Base-by-base conservation (phyloP, 2,888 invertebrate genomes). In the Lagria hirta region DNA sequence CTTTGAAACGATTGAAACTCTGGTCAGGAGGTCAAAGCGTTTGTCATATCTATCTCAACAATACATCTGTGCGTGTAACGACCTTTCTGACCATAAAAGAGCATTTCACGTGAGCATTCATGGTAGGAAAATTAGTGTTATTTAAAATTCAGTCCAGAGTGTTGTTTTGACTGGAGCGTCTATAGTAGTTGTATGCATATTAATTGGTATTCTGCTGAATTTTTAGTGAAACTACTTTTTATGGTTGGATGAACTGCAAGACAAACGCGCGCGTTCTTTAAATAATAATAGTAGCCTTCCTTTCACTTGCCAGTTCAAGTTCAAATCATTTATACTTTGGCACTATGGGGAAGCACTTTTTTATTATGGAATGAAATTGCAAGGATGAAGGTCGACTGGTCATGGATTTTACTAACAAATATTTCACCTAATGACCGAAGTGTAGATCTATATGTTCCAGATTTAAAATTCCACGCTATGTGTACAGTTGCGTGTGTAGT, bases 281-380 rank as follows among this genome's bases (percentile, higher is more conserved):
- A n/a, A n/a, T n/a, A n/a, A n/a, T n/a, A n/a, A n/a, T n/a, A n/a
- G n/a, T n/a, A n/a, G n/a, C 29, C 21, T 37, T 40, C 40, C 32
- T 32, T 40, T 40, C 28, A 27, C 37, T 37, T n/a, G 20, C 20
- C 20, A 18, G 8, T 6, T 33, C 41, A 41, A 41, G 41, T 33
- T 41, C 33, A 27, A 27, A 27, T 40, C 32, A 28, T 28, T 41
- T 41, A 33, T 41, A 41, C 41, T 26, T 41, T 41, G 26, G 20
- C 30, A n/a, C 26, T 18, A 41, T 41, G 41, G 33, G n/a, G 41
- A 41, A 33, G 41, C 27, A 21, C 40, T n/a, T 38, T 45, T 40
- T 35, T 40, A 35, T 45, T 45, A 41, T 41, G 27, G 26, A 23
- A 43, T 43, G 37, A 43, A 43, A 47, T 47, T 47, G 33, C 47